phyloP scores from a whole-genome alignment of 1,140 invertebrate species.

The Andrena cerasifolii region DNA sequence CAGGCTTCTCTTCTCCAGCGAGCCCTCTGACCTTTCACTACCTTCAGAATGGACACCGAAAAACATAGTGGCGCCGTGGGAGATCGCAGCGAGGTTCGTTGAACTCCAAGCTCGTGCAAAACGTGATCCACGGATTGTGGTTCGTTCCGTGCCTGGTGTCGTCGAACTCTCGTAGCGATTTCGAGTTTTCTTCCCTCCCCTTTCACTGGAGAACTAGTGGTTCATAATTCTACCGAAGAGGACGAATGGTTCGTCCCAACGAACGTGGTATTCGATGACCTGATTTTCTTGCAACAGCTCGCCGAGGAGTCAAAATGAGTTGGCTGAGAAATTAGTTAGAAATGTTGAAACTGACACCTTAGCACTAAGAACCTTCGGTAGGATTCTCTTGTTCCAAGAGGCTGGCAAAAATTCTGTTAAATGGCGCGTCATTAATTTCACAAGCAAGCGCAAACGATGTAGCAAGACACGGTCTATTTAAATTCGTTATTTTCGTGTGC shows the following conservation, averaged over 20 bases:
- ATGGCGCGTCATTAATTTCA: no score
- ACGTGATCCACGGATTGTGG: conserved; percentile 61
- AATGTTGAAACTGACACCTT: no score
- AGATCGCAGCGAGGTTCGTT: conserved; percentile 37
- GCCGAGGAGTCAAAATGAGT: no score
- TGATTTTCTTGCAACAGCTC: no score
- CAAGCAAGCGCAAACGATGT: neutral
- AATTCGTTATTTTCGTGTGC: neutral
- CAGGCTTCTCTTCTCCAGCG: neutral
- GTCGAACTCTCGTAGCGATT: conserved; percentile 57
- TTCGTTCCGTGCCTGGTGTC: conserved; percentile 51
- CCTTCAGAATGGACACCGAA: conserved; percentile 24
- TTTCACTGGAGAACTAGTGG: conserved; percentile 28
- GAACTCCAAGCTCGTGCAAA: conserved; percentile 56
- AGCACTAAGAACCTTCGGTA: no score
- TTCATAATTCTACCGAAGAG: no score
- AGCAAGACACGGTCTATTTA: no score
- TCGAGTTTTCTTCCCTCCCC: conserved; percentile 28
- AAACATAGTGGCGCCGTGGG: conserved; percentile 22
- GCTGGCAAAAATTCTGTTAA: no score
- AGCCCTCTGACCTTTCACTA: conserved; percentile 3
- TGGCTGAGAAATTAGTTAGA: no score
- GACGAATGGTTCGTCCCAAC: no score
- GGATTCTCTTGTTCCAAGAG: no score
- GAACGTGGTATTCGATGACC: no score